A percentile compares a stretch with the other conserved stretches of the same genome.
Evolutionary conservation across 1,140 invertebrate genomes (phyloP).

Genomic region (Magallana ariakensis): DNA sequence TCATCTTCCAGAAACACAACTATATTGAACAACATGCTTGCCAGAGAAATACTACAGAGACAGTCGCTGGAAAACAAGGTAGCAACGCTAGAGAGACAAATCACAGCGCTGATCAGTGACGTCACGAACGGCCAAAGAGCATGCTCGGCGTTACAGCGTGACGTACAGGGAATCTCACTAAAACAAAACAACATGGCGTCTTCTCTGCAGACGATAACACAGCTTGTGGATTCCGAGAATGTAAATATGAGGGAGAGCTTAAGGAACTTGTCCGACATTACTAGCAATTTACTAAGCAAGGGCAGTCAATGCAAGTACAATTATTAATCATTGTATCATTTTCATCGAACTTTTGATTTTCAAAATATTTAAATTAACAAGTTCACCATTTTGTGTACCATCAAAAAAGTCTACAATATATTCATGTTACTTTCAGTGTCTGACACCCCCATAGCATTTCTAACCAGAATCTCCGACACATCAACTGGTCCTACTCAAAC

Average conservation of each 20-base stretch:
- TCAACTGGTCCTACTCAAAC: background rate
- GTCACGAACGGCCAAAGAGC: background rate
- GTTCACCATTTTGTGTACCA: no score
- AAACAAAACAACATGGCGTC: background rate
- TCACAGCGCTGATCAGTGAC: background rate
- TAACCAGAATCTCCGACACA: background rate
- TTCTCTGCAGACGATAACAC: background rate
- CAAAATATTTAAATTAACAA: no score
- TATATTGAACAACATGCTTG: background rate
- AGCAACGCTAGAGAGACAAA: background rate
- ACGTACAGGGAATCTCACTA: background rate
- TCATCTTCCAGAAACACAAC: background rate
- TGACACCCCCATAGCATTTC: background rate
- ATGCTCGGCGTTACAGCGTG: background rate
- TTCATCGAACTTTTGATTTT: no score
- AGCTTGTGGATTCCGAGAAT: slow-evolving; percentile 7
- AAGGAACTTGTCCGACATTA: background rate
- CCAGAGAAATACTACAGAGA: background rate
- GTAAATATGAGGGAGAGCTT: background rate
- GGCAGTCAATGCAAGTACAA: background rate
- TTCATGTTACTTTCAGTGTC: background rate
- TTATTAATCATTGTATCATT: background rate
- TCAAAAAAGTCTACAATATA: no score
- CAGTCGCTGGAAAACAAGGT: background rate
- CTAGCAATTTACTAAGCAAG: background rate